phyloP scores from a whole-genome alignment of 2,888 invertebrate species.

The Synergus japonicus region DNA sequence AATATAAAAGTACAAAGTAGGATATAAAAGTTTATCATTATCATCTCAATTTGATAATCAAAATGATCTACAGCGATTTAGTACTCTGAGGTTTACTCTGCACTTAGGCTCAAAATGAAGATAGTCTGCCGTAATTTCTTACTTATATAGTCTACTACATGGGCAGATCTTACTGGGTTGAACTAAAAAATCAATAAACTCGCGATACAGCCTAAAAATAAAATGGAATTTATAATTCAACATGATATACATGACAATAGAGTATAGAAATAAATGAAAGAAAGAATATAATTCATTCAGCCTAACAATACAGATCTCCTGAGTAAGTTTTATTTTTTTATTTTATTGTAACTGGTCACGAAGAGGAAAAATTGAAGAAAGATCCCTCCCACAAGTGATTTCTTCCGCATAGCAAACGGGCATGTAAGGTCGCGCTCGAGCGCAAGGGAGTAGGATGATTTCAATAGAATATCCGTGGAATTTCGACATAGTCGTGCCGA shows the following conservation, averaged over 20 bases:
- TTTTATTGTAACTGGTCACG: conserved; percentile 34
- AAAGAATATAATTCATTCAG: conserved; percentile 19
- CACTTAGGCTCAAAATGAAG: too few species aligned
- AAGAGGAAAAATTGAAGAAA: conserved; percentile 19
- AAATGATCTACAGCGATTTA: background rate
- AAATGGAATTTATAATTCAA: conserved; percentile 1
- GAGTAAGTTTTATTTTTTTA: background rate
- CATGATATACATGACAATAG: conserved; percentile 7
- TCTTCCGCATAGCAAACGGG: conserved; percentile 36
- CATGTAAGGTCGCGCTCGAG: conserved; percentile 13
- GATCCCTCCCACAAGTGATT: conserved; percentile 13
- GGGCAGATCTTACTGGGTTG: background rate
- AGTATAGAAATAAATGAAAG: background rate
- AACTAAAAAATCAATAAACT: background rate
- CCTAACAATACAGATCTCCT: conserved; percentile 18
- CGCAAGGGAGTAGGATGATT: conserved; percentile 5
- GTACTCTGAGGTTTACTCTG: background rate
- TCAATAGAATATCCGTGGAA: conserved; percentile 46
- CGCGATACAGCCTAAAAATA: background rate
- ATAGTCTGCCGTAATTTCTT: too few species aligned
- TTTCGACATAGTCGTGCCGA: conserved; percentile 32
- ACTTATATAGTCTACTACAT: too few species aligned
- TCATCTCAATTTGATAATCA: too few species aligned
- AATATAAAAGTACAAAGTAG: too few species aligned
- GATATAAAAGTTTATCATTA: too few species aligned